These are phyloP conservation scores for Dastarcus helophoroides DNA, from an alignment of 2,888 invertebrate species.

Conservation along the genomic window DNA sequence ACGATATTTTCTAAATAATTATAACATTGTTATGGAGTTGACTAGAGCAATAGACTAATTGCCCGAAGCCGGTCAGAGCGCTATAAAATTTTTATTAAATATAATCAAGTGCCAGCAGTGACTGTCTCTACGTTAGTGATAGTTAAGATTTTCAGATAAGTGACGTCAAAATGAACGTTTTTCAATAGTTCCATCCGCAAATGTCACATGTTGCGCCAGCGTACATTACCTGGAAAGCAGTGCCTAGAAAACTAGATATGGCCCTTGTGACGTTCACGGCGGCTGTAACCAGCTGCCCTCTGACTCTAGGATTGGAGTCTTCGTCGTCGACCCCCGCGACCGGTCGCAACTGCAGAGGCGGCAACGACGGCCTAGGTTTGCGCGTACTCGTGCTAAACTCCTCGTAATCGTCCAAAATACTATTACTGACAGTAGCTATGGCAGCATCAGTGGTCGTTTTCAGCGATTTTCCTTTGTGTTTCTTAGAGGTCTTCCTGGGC, in stretches of 20 bases:
- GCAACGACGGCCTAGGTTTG: conserved; percentile 21
- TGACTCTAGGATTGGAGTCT: conserved; percentile 27
- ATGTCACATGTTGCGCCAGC: too few relatives aligned
- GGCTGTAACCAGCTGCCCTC: conserved; percentile 51
- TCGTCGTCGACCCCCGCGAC: conserved; percentile 30
- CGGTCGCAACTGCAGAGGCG: conserved; percentile 32
- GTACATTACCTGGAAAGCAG: conserved; percentile 60
- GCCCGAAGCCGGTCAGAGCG: too few relatives aligned
- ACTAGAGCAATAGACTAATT: too few relatives aligned
- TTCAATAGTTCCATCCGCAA: conserved; percentile 4
- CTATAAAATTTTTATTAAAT: too few relatives aligned
- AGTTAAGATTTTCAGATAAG: too few relatives aligned
- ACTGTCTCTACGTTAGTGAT: too few relatives aligned
- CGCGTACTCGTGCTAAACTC: conserved; percentile 12
- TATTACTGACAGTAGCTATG: conserved; percentile 18
- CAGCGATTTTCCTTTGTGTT: conserved; percentile 2
- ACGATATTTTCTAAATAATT: too few relatives aligned
- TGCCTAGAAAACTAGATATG: conserved; percentile 66
- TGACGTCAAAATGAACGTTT: not conserved
- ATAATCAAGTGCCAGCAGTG: too few relatives aligned
- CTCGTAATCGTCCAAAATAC: conserved; percentile 16
- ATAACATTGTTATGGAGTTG: too few relatives aligned
- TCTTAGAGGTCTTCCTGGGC: conserved; percentile 1
- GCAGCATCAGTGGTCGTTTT: conserved; percentile 2
- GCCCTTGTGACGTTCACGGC: conserved; percentile 68